Evolutionary conservation across 2,888 invertebrate genomes (phyloP), one percentile per base, ranked within the genome.

Genomic region (Myathropa florea): DNA sequence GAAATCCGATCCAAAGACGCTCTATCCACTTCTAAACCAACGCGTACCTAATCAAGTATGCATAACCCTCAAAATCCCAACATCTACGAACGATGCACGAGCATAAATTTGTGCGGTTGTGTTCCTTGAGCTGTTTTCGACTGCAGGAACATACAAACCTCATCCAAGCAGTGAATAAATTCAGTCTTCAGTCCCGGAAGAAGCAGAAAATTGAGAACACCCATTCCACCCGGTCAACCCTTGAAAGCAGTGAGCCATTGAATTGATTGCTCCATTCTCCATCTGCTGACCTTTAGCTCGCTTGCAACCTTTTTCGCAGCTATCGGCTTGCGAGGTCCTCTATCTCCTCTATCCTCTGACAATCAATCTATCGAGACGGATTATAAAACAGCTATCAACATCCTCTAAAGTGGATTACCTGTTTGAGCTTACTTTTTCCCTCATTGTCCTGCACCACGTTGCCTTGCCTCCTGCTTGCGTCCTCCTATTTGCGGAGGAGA

Each of bases 361-460:
- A 80, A 80, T 80, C 61, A 84, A 80, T 76, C 80, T 77, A 84
- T 80, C 63, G 76, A 84, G 84, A 80, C 76, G 71, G 80, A 76
- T 84, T 80, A 80, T 80, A 80, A 71, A 80, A 79, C 53, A 72
- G 76, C 63, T 80, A 80, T 80, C 80, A 77, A 72, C 76, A 84
- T 84, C 76, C 63, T 57, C 67, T 80, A 75, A 84, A 80, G 67
- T 84, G 80, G 84, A 84, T 80, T 84, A 81, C 76, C 76, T 84
- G 84, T 77, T 84, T 80, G 80, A 72, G 61, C 68, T 68, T 68
- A 39, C 61, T 71, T 67, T 70, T 60, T 24, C 36, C 46, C 46
- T 46, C 46, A 46, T 46, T 46, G 46, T 60, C 30, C 46, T 24
- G 10, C 70, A 21, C n/a, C 9, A 26, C 57, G 55, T 57, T 10